Evolutionary conservation across 1,140 invertebrate genomes (phyloP).

Genomic region (Varroa destructor): DNA sequence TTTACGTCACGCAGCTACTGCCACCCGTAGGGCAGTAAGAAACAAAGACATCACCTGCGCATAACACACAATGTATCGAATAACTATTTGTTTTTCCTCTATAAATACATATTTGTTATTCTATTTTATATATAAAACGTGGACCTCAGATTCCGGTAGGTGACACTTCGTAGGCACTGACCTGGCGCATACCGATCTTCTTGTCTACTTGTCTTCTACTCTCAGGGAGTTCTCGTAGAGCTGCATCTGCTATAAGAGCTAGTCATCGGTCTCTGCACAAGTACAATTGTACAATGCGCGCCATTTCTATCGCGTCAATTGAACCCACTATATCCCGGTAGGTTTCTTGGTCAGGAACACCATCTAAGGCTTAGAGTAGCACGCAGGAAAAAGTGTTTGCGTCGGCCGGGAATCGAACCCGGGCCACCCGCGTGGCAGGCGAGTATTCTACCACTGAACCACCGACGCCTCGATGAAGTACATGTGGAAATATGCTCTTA

Average conservation of each 20-base stretch:
- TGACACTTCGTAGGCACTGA: not conserved
- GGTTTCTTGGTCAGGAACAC: conserved; percentile 86
- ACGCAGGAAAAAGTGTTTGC: conserved; percentile 41
- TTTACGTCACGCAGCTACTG: too few relatives aligned
- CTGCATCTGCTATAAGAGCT: conserved; percentile 80
- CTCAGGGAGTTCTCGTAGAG: conserved; percentile 58
- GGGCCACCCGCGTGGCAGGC: conserved; percentile 77
- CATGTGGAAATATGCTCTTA: not conserved
- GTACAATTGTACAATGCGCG: conserved; percentile 74
- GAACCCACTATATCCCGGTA: conserved; percentile 96
- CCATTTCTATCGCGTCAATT: conserved; percentile 90
- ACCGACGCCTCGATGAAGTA: conserved; percentile 46
- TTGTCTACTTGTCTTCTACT: not conserved
- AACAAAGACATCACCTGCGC: too few relatives aligned
- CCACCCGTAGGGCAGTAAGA: conserved; percentile 30
- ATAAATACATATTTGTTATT: too few relatives aligned
- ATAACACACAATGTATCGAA: too few relatives aligned
- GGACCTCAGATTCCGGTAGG: too few relatives aligned
- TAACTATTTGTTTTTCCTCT: too few relatives aligned
- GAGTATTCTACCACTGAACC: conserved; percentile 86
- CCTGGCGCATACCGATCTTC: conserved; percentile 7
- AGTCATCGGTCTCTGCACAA: conserved; percentile 85
- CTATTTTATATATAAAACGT: too few relatives aligned
- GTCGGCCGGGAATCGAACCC: conserved; percentile 75
- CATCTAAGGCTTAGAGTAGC: conserved; percentile 57